Evolutionary conservation across 2,113 vertebrate species (phyloP).

Genomic region (Protomyctophum bolini): DNA sequence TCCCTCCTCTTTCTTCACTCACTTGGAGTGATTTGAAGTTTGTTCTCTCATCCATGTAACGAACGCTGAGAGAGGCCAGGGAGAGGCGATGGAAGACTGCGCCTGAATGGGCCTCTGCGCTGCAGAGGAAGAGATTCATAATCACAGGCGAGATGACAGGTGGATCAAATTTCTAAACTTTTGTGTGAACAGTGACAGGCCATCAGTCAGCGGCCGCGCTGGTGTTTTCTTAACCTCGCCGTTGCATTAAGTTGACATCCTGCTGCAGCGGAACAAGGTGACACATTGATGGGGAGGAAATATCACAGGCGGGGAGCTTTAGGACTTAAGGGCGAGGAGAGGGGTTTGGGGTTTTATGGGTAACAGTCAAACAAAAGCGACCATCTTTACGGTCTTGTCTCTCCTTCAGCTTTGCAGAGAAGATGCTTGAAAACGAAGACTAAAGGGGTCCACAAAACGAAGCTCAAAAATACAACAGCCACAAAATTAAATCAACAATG

Average conservation of each 20-base stretch:
- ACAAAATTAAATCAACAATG: neutral
- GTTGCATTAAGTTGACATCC: slow-evolving; percentile 76
- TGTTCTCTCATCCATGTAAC: slow-evolving; percentile 67
- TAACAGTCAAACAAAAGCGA: slow-evolving; percentile 66
- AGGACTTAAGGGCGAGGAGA: slow-evolving; percentile 59
- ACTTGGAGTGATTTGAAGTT: slow-evolving; percentile 53
- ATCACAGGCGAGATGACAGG: slow-evolving; percentile 73
- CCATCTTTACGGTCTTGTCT: slow-evolving; percentile 55
- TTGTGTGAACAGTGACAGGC: slow-evolving; percentile 68
- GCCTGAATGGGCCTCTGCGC: slow-evolving; percentile 59
- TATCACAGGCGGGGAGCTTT: slow-evolving; percentile 69
- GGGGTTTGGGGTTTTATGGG: slow-evolving; percentile 52
- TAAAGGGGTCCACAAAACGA: slow-evolving; percentile 21
- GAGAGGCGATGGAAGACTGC: slow-evolving; percentile 55
- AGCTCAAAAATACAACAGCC: neutral
- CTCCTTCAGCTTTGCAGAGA: slow-evolving; percentile 18
- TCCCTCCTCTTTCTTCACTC: slow-evolving; percentile 42
- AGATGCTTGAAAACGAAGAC: neutral
- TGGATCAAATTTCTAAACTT: slow-evolving; percentile 81
- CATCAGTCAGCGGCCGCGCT: slow-evolving; percentile 66
- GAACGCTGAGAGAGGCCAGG: slow-evolving; percentile 51
- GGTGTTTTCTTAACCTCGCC: slow-evolving; percentile 77
- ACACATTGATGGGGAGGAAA: slow-evolving; percentile 74
- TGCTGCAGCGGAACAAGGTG: slow-evolving; percentile 66
- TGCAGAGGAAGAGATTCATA: slow-evolving; percentile 75